Base-by-base conservation (phyloP, 2,113 vertebrate genomes). In the Ancistrus triradiatus region DNA sequence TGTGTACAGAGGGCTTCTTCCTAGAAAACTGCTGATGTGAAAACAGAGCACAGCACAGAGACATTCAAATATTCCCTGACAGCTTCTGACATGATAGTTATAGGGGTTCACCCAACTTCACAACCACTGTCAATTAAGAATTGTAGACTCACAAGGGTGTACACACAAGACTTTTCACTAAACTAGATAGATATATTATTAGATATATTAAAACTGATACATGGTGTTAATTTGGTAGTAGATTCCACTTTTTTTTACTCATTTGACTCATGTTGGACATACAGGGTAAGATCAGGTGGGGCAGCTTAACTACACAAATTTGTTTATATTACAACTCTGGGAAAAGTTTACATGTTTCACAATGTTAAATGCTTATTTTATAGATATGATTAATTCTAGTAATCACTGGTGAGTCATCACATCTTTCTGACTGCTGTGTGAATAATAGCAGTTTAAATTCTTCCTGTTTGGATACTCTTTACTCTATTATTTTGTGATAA, bases 301-400 rank as follows among this genome's bases (percentile, higher is more conserved):
- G 22, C n/a, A 50, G 55, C 56, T 61, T 49, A 42, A 19, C 31
- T 21, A 59, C 21, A 38, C 53, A 59, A 37, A 50, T 18, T 9
- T 42, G 55, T 53, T 56, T 70, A 61, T 28, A 60, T 66, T 60
- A 60, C 61, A 50, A 21, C 59, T 42, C 50, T 21, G 35, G 7
- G 27, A 22, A 21, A 21, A 40, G 27, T 21, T 17, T 17, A 49
- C 31, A 31, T 15, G 27, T 53, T 66, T 44, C 28, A 44, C 25
- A 63, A 63, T 42, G 17, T 58, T 53, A 21, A 3, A 14, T 33
- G 43, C 15, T 33, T 63, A 28, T 14, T 47, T 63, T 48, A 59
- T 55, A 51, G 43, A 49, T n/a, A 48, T 60, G 7, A 70, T 31
- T 71, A 1, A 22, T 60, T 44, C 38, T 6, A 27, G 7, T 35